These are phyloP conservation scores for Caenorhabditis wallacei DNA, from an alignment of 2,888 invertebrate species.

Conservation along the genomic window DNA sequence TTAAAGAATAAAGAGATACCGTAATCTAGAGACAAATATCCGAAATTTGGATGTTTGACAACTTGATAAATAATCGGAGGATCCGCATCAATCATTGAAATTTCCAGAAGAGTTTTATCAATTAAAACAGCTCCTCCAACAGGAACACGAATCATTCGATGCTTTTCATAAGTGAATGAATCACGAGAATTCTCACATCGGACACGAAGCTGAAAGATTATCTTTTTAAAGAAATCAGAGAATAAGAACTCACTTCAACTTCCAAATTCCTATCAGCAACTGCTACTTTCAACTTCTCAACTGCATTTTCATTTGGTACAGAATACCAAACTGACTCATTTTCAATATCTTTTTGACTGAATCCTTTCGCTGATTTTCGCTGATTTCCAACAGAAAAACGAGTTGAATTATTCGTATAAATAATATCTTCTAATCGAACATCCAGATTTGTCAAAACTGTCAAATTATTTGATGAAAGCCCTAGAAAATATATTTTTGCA, in stretches of 20 bases:
- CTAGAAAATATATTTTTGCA: constrained; percentile 40
- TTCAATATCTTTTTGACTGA: constrained; percentile 69
- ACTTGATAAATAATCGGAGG: constrained; percentile 60
- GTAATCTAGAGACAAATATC: constrained; percentile 59
- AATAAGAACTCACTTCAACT: constrained; percentile 25
- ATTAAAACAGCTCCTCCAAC: constrained; percentile 69
- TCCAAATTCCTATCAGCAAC: constrained; percentile 67
- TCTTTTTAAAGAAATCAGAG: too few relatives aligned
- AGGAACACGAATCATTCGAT: constrained; percentile 60
- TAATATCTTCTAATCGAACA: constrained; percentile 69
- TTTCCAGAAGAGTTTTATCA: constrained; percentile 52
- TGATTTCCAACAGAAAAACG: constrained; percentile 48
- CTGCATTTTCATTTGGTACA: constrained; percentile 56
- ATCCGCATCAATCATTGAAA: constrained; percentile 44
- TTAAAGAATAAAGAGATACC: constrained; percentile 18
- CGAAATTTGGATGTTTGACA: constrained; percentile 46
- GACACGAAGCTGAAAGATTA: constrained; percentile 32
- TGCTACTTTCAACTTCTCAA: constrained; percentile 52
- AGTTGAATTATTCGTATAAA: constrained; percentile 64
- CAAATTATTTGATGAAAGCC: constrained; percentile 62
- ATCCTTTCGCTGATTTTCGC: constrained; percentile 50
- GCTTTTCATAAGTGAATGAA: constrained; percentile 41
- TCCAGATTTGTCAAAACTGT: constrained; percentile 75
- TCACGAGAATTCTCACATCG: constrained; percentile 48
- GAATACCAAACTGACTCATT: constrained; percentile 54